Evolutionary conservation across 53 echinoderm and acorn worm genomes (phyloP).

Genomic region (Luidia sarsii): DNA sequence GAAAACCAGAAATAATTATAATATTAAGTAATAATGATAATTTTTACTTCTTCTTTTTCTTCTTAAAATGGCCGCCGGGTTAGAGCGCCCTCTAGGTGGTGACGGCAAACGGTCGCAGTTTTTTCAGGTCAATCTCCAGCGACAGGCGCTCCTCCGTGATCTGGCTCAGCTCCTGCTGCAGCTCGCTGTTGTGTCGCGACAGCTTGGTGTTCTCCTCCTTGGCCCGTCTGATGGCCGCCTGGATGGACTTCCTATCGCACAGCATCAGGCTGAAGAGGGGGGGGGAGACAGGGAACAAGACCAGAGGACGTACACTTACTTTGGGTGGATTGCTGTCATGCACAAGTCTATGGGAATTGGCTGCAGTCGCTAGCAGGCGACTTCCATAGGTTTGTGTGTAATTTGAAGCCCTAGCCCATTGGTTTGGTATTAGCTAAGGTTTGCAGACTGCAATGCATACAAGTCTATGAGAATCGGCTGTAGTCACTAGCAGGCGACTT

Average conservation of each 20-base stretch:
- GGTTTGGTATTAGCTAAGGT: no score
- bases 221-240: constrained; percentile 82
- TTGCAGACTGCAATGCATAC: no score
- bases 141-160: constrained; percentile 85
- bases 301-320: neutral
- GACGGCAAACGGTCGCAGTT: constrained; percentile 82
- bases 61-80: no score
- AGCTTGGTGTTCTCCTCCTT: constrained; percentile 94
- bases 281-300: neutral
- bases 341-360: no score
- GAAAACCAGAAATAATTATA: no score
- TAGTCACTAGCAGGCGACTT: no score
- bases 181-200: constrained; percentile 84
- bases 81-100: constrained; percentile 63
- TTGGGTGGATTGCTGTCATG: neutral
- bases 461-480: no score
- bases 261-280: constrained; percentile 70
- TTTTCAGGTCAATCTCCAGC: constrained; percentile 82
- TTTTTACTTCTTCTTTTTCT: no score
- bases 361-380: no score
- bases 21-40: no score
- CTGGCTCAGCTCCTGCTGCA: constrained; percentile 90
- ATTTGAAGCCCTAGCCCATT: no score
- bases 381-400: no score
- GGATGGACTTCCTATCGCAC: constrained; percentile 78